Base-by-base conservation (phyloP, 1,140 invertebrate species). In the Trichoplusia ni region DNA sequence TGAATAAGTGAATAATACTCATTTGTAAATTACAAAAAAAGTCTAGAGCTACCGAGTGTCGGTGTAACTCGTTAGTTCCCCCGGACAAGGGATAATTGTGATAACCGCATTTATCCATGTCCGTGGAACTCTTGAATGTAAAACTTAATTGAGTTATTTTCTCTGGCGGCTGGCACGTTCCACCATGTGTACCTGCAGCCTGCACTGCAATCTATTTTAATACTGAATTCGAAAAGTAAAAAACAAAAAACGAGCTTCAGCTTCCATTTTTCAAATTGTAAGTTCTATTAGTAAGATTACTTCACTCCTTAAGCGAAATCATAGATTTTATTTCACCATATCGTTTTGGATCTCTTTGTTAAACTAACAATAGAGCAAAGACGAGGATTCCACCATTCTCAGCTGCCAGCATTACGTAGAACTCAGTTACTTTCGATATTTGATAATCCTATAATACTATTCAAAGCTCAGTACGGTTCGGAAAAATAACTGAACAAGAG, bases 121-220 rank as follows among this genome's bases (percentile, higher is more conserved):
- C 75, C 80, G 76, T 65, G 69, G 64, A 82, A 81, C 73, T 82
- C 77, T 77, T 77, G 77, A 73, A 82, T 84, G 82, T 84, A 78
- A 84, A 86, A 81, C 67, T 69, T 84, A 89, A 89, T 87, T 75
- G 69, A 87, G 77, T 89, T 87, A 89, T 81, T 74, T 82, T 78
- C 75, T 69, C 64, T 62, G 35, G 56, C 47, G 49, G 71, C 66
- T 46, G 51, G 73, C 60, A 44, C 71, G 72, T 71, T 13, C 53
- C 13, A 37, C 8, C 53, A 42, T 31, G 51, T 54, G 51, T 54
- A 38, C 16, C 13, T 11, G 6, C 16, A 13, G 29, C 13, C 33
- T 37, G 21, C 35, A 27, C 21, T 6, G 29, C 8, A 13, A 47
- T 16, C 31, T 38, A n/a, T n/a, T n/a, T n/a, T n/a, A 54, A 54